A percentile compares a stretch with the other conserved stretches of the same genome.
Conservation (phyloP, 2,113 vertebrate species). For the Eulemur macaco region DNA sequence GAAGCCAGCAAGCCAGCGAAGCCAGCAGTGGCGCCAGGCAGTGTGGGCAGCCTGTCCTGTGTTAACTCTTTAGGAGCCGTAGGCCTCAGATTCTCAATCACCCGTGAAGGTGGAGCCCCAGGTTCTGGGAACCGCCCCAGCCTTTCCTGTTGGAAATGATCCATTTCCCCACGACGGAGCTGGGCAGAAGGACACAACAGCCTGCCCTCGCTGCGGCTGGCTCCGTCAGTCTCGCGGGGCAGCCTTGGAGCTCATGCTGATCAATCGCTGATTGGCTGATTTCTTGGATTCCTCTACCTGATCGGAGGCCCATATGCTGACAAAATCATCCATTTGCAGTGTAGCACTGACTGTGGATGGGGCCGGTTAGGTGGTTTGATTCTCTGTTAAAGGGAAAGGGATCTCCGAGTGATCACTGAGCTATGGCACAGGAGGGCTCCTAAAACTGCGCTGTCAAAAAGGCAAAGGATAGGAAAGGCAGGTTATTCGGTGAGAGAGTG, state of each 20-base stretch:
- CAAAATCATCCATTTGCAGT: rapidly evolving
- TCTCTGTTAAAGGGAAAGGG: not conserved
- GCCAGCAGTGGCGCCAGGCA: rapidly evolving
- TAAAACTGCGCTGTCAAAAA: not conserved
- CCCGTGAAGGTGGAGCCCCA: rapidly evolving
- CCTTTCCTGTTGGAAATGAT: rapidly evolving
- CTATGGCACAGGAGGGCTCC: rapidly evolving
- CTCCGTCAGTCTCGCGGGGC: rapidly evolving
- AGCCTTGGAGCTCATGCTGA: no score
- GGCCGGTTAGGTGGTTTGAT: not conserved
- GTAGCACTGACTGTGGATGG: rapidly evolving
- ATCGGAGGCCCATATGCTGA: rapidly evolving
- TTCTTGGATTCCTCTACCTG: not conserved
- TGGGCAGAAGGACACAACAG: rapidly evolving
- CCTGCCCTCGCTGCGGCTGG: rapidly evolving
- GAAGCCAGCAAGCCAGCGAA: no score
- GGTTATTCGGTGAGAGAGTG: rapidly evolving
- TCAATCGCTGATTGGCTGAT: rapidly evolving
- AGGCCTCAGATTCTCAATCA: not conserved
- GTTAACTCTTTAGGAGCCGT: rapidly evolving
- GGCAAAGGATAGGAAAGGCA: not conserved
- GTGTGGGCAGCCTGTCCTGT: not conserved
- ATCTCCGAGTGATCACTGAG: rapidly evolving
- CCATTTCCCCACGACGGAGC: rapidly evolving
- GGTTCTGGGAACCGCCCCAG: not conserved